Evolutionary conservation across 2,113 vertebrate species (phyloP).

Genomic region (Nannobrachium achirus): DNA sequence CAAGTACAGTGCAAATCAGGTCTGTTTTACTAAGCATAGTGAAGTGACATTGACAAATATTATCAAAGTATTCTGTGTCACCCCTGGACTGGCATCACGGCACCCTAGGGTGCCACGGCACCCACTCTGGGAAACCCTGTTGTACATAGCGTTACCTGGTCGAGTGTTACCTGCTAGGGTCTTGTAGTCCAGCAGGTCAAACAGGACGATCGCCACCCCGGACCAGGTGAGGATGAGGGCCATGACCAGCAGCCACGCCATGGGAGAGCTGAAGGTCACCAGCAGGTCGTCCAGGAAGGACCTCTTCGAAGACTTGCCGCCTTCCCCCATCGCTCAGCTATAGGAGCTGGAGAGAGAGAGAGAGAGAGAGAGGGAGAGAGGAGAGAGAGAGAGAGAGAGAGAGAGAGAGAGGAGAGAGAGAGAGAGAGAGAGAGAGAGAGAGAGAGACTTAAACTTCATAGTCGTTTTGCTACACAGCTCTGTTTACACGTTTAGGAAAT

Average conservation of each 20-base stretch:
- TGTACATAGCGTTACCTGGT: too few relatives aligned
- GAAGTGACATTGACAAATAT: too few relatives aligned
- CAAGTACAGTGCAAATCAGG: too few relatives aligned
- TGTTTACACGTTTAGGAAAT: too few relatives aligned
- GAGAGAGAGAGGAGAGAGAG: conserved; percentile 1
- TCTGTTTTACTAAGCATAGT: too few relatives aligned
- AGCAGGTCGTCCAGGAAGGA: conserved; percentile 66
- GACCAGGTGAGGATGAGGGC: conserved; percentile 73
- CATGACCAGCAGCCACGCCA: conserved; percentile 73
- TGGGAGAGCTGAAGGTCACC: conserved; percentile 68
- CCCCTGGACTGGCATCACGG: too few relatives aligned
- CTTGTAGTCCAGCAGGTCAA: conserved; percentile 70
- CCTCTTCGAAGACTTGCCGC: conserved; percentile 13
- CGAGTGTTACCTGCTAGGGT: conserved; percentile 64
- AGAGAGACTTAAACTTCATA: conserved; percentile 16
- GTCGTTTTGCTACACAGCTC: conserved; percentile 32
- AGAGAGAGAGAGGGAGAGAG: conserved; percentile 12
- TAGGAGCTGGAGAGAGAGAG: neutral
- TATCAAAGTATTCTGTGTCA: too few relatives aligned
- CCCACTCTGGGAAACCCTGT: too few relatives aligned
- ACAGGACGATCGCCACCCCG: conserved; percentile 69
- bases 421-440: conserved; percentile 26
- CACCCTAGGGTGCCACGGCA: too few relatives aligned
- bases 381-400: neutral
- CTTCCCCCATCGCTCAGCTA: too few relatives aligned